Evolutionary conservation across 2,888 invertebrate genomes (phyloP), one percentile per base, ranked within the genome.

Genomic region (Xanthia togata): DNA sequence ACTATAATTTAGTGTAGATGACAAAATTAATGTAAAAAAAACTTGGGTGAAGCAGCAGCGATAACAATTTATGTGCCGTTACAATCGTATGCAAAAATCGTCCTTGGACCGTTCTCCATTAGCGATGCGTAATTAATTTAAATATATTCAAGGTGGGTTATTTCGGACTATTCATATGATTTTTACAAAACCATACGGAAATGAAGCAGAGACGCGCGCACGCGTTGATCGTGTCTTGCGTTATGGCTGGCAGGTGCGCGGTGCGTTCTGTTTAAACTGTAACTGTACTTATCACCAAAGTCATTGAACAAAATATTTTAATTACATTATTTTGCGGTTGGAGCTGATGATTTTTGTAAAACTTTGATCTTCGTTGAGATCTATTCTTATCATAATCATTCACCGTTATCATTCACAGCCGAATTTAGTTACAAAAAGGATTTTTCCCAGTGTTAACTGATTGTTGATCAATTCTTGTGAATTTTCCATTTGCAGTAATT

Each of bases 51-150:
- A 82, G 72, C 85, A 79, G 85, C 84, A 83, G 84, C 87, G 86
- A 87, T 89, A 90, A 86, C 90, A 92, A 92, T 85, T 85, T 85
- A 90, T 90, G 90, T 93, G 91, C 94, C 92, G 93, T 93, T 93
- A 93, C 89, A 89, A 89, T 87, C 89, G 90, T 93, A 96, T 95
- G 94, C 94, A 93, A 95, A 95, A 93, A 93, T 95, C 95, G 96
- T 95, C 96, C 96, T 96, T 95, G 96, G 92, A 78, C 88, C 90
- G 90, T 85, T 87, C 91, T 90, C 92, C 93, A 89, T 92, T 93
- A 92, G 91, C 89, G 88, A 88, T 88, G 87, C 88, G 90, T 95
- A 94, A 96, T 96, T 95, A 94, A 95, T 96, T 95, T 91, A 93
- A 95, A 96, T 95, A 87, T 95, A 96, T 95, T 93, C 95, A 90